Evolutionary conservation across 2,888 invertebrate species (phyloP), one percentile per base, ranked within the genome.

Genomic region (Thelaira solivaga): DNA sequence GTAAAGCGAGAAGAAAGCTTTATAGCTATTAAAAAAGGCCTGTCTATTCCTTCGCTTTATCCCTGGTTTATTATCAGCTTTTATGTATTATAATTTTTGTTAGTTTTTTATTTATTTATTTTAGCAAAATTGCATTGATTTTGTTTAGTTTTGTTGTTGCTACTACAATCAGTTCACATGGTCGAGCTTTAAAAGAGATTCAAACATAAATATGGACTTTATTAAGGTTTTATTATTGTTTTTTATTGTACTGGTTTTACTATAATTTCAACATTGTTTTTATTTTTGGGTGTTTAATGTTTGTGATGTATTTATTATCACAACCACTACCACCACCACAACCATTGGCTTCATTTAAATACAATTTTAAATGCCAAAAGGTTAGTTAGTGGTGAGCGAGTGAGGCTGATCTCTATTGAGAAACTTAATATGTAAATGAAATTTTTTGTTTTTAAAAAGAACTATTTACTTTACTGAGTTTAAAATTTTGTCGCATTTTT

Each of bases 401-500:
- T 24, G 20, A 16, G 34, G 24, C 59, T 65, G 47, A 72, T 55
- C 72, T n/a, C n/a, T 67, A 62, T 67, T 72, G 72, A 62, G 67
- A 77, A 77, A 55, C 49, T 26, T n/a, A 72, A 72, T 77, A 77
- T 77, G 72, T 29, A 62, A 77, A 72, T 77, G 36, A 61, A 47
- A 45, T 39, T 39, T 69, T 41, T n/a, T n/a, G n/a, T n/a, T n/a
- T 16, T 20, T 36, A 31, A 31, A 16, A 26, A 47, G 29, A 68
- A 47, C 20, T 47, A 36, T 26, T 47, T n/a, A n/a, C n/a, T n/a
- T n/a, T n/a, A n/a, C 31, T 8, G 4, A 31, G n/a, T n/a, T 47
- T 36, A 26, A 13, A 2, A 2, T 24, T 43, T 43, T 45, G 8
- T 53, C 18, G 13, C 4, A n/a, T 8, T 29, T 53, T 24, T 11